Conservation (phyloP, 2,797 vertebrate species). For the Rousettus madagascariensis region DNA sequence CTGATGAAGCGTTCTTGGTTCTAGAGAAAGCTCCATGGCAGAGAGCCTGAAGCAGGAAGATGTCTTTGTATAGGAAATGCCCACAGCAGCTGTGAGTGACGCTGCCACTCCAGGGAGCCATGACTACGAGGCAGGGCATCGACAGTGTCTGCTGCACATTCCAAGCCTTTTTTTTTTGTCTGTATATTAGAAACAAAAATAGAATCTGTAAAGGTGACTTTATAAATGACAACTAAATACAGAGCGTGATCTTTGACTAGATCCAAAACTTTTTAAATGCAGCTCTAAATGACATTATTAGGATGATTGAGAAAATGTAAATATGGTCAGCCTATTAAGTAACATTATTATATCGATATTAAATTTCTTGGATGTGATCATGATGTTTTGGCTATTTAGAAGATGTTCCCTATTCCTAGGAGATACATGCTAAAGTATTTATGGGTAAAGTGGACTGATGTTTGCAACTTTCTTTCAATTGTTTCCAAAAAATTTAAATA, state of each 20-base stretch:
- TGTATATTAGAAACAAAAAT: background rate
- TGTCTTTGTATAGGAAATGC: background rate
- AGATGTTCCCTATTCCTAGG: background rate
- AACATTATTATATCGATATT: background rate
- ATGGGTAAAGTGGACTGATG: background rate
- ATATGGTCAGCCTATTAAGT: background rate
- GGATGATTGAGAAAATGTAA: background rate
- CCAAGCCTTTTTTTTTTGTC: background rate
- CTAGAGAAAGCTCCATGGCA: background rate
- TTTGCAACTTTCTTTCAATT: background rate
- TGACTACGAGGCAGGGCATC: background rate
- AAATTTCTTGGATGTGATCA: background rate
- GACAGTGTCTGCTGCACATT: background rate
- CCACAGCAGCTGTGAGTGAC: background rate
- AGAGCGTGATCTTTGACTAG: background rate
- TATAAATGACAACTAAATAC: background rate
- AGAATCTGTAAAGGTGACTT: background rate
- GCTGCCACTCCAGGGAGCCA: background rate
- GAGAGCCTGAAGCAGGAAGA: background rate
- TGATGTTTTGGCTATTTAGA: background rate
- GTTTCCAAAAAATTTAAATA: background rate
- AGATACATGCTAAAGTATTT: background rate
- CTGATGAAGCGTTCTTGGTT: background rate
- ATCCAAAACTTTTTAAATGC: background rate
- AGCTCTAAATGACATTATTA: background rate